These are phyloP conservation scores for Trichogramma dendrolimi DNA, from an alignment of 2,888 invertebrate species.

Conservation along the genomic window DNA sequence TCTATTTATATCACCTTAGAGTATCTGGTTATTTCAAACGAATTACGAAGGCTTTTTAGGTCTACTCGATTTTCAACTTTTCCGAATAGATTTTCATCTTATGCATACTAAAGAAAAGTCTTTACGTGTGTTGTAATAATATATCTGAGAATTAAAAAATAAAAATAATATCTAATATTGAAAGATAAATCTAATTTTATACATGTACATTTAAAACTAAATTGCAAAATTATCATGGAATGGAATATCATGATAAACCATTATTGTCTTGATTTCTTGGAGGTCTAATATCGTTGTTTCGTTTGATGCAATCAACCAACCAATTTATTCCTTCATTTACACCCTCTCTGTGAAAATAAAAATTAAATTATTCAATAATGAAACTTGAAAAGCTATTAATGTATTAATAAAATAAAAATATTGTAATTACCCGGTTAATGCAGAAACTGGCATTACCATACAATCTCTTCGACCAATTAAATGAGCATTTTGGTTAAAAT, in stretches of 20 bases:
- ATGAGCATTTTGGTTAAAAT: slow-evolving; percentile 91
- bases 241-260: slow-evolving; percentile 52
- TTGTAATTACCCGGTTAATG: slow-evolving; percentile 73
- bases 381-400: slow-evolving; percentile 1
- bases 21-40: too few relatives aligned
- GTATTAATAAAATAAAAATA: slow-evolving; percentile 2
- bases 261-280: slow-evolving; percentile 75
- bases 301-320: slow-evolving; percentile 90
- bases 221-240: too few relatives aligned
- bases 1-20: too few relatives aligned
- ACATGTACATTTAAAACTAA: too few relatives aligned
- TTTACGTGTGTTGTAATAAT: too few relatives aligned
- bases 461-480: slow-evolving; percentile 90
- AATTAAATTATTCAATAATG: not conserved
- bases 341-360: slow-evolving; percentile 70
- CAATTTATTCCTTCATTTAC: slow-evolving; percentile 94
- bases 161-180: too few relatives aligned
- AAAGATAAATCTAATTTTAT: too few relatives aligned
- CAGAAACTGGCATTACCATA: slow-evolving; percentile 94
- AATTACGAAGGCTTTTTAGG: too few relatives aligned
- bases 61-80: too few relatives aligned
- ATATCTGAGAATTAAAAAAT: not conserved
- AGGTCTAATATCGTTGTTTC: slow-evolving; percentile 78
- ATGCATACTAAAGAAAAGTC: too few relatives aligned
- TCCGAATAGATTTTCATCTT: too few relatives aligned